phyloP scores from a whole-genome alignment of 2,113 vertebrate genomes.

The Panthera leo region DNA sequence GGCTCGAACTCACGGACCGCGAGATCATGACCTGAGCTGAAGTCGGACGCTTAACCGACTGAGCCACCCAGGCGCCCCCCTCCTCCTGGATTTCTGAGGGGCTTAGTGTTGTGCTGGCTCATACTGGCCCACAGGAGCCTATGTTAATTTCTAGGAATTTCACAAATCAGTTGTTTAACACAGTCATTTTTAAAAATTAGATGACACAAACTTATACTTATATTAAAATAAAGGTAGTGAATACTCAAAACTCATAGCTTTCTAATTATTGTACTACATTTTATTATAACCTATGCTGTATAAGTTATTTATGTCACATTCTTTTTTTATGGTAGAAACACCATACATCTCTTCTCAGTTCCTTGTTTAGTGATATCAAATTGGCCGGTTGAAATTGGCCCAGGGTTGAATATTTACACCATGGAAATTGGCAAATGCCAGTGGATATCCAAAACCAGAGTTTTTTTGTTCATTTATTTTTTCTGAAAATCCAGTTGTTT shows the following conservation, averaged over 20 bases:
- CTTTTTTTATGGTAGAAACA: not conserved
- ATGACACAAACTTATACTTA: not conserved
- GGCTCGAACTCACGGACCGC: too few relatives aligned
- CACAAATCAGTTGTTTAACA: not conserved
- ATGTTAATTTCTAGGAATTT: conserved; percentile 10
- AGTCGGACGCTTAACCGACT: too few relatives aligned
- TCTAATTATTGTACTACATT: not conserved
- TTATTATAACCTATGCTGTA: not conserved
- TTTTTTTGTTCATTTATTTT: not conserved
- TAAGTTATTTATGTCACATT: not conserved
- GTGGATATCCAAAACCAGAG: not conserved
- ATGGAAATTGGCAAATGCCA: not conserved
- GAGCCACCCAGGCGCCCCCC: too few relatives aligned
- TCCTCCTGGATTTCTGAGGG: not conserved
- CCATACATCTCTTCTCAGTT: not conserved
- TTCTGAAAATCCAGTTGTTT: not conserved
- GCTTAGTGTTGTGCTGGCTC: not conserved
- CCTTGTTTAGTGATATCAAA: not conserved
- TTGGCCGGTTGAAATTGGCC: not conserved
- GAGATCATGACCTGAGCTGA: too few relatives aligned
- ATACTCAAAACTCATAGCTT: not conserved
- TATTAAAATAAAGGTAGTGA: not conserved
- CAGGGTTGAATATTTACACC: not conserved
- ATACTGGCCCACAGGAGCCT: not conserved
- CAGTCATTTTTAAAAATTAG: not conserved